These are phyloP conservation scores for Spialia ferax DNA, from an alignment of 2,888 invertebrate species.

Conservation along the genomic window DNA sequence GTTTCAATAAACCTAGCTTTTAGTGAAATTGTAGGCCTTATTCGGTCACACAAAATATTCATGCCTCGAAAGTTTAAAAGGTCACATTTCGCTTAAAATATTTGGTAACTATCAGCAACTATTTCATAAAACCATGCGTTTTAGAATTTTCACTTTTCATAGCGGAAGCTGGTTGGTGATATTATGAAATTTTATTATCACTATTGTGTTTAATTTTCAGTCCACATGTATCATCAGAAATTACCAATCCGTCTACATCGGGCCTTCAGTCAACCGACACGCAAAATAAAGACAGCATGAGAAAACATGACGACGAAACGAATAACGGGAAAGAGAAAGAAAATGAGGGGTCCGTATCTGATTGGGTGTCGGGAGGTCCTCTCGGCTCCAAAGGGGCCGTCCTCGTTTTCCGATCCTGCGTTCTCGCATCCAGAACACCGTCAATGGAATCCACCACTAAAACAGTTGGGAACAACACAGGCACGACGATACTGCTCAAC, in stretches of 20 bases:
- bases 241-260: constrained; percentile 78
- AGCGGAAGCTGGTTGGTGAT: neutral
- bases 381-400: constrained; percentile 89
- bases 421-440: constrained; percentile 80
- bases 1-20: constrained; percentile 24
- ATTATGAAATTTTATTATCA: neutral
- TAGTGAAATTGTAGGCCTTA: constrained; percentile 1
- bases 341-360: constrained; percentile 68
- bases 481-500: constrained; percentile 73
- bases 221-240: constrained; percentile 83
- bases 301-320: constrained; percentile 75
- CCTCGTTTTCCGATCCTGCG: constrained; percentile 89
- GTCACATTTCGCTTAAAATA: constrained; percentile 16
- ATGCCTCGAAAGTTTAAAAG: neutral
- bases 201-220: constrained; percentile 57
- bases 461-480: constrained; percentile 74
- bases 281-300: constrained; percentile 70
- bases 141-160: constrained; percentile 5
- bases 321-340: constrained; percentile 58
- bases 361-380: constrained; percentile 87
- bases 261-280: constrained; percentile 64
- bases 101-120: neutral
- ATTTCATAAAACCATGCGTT: constrained; percentile 13
- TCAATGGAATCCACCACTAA: constrained; percentile 80
- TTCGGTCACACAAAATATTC: constrained; percentile 9